Base-by-base conservation (phyloP, 1,140 invertebrate species). In the Drosophila mojavensis region DNA sequence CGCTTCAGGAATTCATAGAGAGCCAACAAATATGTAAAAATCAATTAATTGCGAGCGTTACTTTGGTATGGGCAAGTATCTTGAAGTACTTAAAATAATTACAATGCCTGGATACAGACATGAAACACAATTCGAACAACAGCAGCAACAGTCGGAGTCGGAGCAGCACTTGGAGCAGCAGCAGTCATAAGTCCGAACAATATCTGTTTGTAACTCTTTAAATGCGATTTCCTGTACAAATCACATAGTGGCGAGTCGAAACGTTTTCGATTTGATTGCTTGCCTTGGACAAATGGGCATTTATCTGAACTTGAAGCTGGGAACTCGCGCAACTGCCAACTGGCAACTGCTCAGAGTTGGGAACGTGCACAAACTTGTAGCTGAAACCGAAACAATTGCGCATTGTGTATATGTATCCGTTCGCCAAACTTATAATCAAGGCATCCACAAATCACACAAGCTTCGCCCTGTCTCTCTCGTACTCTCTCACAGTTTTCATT, bases 141-240 rank as follows among this genome's bases (percentile, higher is more conserved):
- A 61, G 30, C 54, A 56, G 48, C 20, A 24, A 6, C 15, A 15
- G 41, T 15, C n/a, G n/a, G 5, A 45, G 33, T 6, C 28, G 26
- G 17, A 36, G 33, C 33, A 60, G 17, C 17, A 17, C 17, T 17
- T 17, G 30, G 5, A 54, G 30, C 20, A 36, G 33, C 33, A 60
- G 36, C 26, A 28, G 15, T 62, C 58, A 62, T 62, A 72, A 53
- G 41, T 65, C 17, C 36, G 36, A 39, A 11, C 9, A 45, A 41
- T 56, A 30, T 59, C 39, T 28, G 43, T 74, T 60, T 73, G 65
- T 69, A 59, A 47, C 45, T 50, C 53, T 55, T 78, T 78, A 75
- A 85, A 85, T 86, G 68, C 77, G 80, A 83, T 88, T 88, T 88
- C 84, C 83, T 88, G 83, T 83, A 83, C 76, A 86, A 86, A 86